phyloP scores from a whole-genome alignment of 2,113 vertebrate species.

The Chamaetylas fuelleborni region DNA sequence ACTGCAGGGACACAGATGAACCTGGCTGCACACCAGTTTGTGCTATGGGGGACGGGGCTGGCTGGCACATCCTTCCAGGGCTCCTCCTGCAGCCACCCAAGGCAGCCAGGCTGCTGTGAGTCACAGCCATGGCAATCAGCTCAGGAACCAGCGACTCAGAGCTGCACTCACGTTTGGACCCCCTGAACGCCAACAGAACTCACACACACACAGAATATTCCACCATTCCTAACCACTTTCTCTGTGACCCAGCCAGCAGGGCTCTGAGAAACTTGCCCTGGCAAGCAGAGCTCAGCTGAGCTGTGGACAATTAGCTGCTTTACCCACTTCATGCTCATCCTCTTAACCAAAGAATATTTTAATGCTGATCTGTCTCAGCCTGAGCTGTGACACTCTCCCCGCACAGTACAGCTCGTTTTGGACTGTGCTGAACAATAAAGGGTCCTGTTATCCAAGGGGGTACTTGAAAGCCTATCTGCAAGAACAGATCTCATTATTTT shows the following conservation, averaged over 20 bases:
- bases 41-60: accelerated
- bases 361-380: neutral
- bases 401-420: neutral
- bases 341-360: slow-evolving; percentile 3
- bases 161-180: neutral
- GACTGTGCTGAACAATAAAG: neutral
- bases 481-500: slow-evolving; percentile 39
- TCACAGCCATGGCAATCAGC: neutral
- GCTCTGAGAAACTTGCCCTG: neutral
- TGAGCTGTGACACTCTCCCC: neutral
- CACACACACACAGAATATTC: neutral
- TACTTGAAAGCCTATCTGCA: slow-evolving; percentile 31
- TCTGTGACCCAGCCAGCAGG: neutral
- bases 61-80: accelerated
- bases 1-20: accelerated
- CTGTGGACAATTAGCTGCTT: neutral
- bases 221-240: neutral
- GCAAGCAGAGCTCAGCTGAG: neutral
- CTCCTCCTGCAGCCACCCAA: neutral
- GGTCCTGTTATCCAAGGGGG: slow-evolving; percentile 19
- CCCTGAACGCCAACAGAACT: neutral
- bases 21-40: accelerated
- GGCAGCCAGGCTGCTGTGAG: neutral
- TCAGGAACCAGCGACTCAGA: neutral
- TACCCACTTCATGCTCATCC: neutral